Evolutionary conservation across 2,113 vertebrate species (phyloP).

Genomic region (Opisthocomus hoazin): DNA sequence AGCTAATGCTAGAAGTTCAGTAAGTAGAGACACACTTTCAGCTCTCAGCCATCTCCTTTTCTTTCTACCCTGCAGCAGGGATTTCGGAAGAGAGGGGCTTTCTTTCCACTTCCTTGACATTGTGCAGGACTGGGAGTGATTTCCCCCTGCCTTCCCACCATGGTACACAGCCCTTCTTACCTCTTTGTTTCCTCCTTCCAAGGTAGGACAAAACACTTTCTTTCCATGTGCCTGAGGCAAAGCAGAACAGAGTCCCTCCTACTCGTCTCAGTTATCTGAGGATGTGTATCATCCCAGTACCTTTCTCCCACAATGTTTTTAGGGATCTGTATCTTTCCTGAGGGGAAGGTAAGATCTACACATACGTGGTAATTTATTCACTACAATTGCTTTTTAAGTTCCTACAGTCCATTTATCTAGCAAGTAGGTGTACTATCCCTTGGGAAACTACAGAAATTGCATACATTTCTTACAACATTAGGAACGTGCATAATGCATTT

Average conservation of each 20-base stretch:
- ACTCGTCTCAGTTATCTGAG: not conserved
- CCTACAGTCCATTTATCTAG: too few relatives aligned
- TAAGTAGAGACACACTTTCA: not conserved
- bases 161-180: not conserved
- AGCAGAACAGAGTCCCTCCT: not conserved
- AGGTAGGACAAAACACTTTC: not conserved
- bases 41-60: not conserved
- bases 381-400: too few relatives aligned
- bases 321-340: too few relatives aligned
- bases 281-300: not conserved
- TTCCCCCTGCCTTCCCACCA: not conserved
- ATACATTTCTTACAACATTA: too few relatives aligned
- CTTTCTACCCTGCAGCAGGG: not conserved
- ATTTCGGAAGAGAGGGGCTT: not conserved
- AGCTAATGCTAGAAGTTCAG: not conserved
- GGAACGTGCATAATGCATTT: too few relatives aligned
- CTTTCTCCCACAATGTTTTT: too few relatives aligned
- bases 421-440: too few relatives aligned
- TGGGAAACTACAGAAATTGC: too few relatives aligned
- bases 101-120: not conserved
- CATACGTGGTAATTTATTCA: too few relatives aligned
- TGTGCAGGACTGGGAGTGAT: not conserved
- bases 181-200: not conserved
- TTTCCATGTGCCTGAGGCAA: not conserved
- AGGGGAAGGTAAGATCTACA: too few relatives aligned